Evolutionary conservation across 2,113 vertebrate species (phyloP).

Genomic region (Mellivora capensis): DNA sequence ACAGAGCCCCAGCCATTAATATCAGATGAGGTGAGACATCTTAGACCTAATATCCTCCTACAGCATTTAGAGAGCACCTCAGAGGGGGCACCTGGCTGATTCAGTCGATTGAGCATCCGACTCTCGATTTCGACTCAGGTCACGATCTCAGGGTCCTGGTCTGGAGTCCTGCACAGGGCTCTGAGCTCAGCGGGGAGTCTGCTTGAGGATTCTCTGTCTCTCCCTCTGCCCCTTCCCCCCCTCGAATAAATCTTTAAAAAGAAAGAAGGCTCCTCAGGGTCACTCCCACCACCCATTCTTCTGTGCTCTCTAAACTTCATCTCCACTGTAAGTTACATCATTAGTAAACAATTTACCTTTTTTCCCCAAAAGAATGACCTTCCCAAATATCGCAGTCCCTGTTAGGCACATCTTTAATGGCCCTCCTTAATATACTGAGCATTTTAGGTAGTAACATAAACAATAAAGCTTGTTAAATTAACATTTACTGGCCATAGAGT

Average conservation of each 20-base stretch:
- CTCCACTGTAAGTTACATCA: neutral
- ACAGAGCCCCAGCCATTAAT: neutral
- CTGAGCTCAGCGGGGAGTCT: neutral
- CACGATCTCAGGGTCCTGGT: neutral
- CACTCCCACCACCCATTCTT: neutral
- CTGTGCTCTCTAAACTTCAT: neutral
- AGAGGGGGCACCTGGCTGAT: neutral
- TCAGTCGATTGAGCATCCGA: neutral
- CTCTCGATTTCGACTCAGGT: neutral
- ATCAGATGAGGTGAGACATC: neutral
- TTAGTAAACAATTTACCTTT: neutral
- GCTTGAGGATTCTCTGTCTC: neutral
- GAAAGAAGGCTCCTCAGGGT: neutral
- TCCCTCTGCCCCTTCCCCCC: neutral
- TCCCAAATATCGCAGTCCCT: neutral
- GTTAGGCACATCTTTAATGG: neutral
- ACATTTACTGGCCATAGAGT: neutral
- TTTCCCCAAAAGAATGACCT: neutral
- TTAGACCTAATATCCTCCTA: neutral
- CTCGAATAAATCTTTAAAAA: neutral
- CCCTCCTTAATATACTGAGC: neutral
- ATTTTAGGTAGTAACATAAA: neutral
- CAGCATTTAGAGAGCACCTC: neutral
- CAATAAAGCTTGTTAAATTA: neutral
- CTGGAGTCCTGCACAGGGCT: neutral